Evolutionary conservation across 2,113 vertebrate genomes (phyloP).

Genomic region (Scortum barcoo): DNA sequence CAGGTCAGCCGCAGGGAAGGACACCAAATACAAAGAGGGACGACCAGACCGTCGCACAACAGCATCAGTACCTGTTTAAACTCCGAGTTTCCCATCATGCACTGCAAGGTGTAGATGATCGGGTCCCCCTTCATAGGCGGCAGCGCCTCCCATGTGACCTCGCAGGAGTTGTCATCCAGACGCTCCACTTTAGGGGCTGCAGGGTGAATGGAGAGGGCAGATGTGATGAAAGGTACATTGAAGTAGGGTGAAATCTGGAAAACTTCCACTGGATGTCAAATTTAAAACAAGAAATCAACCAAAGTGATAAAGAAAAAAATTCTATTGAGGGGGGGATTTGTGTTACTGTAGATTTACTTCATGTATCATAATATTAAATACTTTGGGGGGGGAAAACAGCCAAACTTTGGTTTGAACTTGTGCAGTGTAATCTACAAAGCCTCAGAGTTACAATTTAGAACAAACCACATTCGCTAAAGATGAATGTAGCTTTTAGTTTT

Average conservation of each 20-base stretch:
- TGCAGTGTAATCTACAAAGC: not conserved
- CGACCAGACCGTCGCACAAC: not conserved
- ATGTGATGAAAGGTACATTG: not conserved
- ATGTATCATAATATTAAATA: not conserved
- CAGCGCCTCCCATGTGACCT: constrained; percentile 93
- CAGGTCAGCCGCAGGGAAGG: constrained; percentile 27
- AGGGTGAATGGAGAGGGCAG: not conserved
- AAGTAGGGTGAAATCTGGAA: not conserved
- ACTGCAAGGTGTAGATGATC: constrained; percentile 93
- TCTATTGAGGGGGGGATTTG: too few species aligned
- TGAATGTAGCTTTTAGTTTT: not conserved
- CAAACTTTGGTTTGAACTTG: not conserved
- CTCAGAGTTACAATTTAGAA: not conserved
- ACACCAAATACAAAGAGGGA: not conserved
- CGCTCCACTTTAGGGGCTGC: constrained; percentile 93
- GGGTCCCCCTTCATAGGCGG: constrained; percentile 95
- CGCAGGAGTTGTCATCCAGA: constrained; percentile 92
- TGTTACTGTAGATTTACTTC: not conserved
- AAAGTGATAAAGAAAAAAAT: not conserved
- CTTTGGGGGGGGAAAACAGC: not conserved
- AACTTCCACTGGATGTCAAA: not conserved
- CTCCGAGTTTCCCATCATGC: constrained; percentile 94
- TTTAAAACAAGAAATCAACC: not conserved
- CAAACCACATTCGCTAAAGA: not conserved
- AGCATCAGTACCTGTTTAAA: constrained; percentile 92